Conservation (phyloP, 2,888 invertebrate species). For the Xestia xanthographa region DNA sequence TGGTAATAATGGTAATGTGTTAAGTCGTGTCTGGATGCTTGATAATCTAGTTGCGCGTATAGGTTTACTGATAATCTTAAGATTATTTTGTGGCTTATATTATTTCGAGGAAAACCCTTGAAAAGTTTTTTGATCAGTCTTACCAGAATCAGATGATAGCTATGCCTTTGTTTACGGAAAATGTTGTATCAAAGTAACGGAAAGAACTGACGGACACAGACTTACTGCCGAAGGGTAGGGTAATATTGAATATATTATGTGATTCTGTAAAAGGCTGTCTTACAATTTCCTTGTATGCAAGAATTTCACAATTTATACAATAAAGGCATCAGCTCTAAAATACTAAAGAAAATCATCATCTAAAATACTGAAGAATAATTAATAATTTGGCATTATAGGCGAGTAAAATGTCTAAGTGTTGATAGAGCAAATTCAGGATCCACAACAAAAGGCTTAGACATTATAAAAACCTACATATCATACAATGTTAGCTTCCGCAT, state of each 20-base stretch:
- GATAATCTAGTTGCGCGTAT: constrained; percentile 15
- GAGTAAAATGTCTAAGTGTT: not conserved
- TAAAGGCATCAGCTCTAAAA: too few relatives aligned
- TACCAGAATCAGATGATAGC: not conserved
- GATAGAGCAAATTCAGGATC: not conserved
- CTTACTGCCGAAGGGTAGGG: not conserved
- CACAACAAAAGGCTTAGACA: not conserved
- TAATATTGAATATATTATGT: not conserved
- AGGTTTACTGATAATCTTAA: not conserved
- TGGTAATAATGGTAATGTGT: constrained; percentile 50
- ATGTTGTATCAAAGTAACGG: not conserved
- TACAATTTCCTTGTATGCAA: not conserved
- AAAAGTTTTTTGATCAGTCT: not conserved
- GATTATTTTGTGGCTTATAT: not conserved
- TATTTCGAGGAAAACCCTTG: constrained; percentile 4
- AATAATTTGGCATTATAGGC: not conserved
- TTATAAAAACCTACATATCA: constrained; percentile 34
- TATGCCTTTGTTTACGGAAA: not conserved
- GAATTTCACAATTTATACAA: too few relatives aligned
- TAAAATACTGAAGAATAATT: not conserved
- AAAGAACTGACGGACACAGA: not conserved
- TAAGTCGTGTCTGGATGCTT: constrained; percentile 38
- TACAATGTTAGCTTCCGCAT: constrained; percentile 48
- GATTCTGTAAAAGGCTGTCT: not conserved
- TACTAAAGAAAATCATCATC: too few relatives aligned